Evolutionary conservation across 2,113 vertebrate species (phyloP).

Genomic region (Harpagus bidentatus): DNA sequence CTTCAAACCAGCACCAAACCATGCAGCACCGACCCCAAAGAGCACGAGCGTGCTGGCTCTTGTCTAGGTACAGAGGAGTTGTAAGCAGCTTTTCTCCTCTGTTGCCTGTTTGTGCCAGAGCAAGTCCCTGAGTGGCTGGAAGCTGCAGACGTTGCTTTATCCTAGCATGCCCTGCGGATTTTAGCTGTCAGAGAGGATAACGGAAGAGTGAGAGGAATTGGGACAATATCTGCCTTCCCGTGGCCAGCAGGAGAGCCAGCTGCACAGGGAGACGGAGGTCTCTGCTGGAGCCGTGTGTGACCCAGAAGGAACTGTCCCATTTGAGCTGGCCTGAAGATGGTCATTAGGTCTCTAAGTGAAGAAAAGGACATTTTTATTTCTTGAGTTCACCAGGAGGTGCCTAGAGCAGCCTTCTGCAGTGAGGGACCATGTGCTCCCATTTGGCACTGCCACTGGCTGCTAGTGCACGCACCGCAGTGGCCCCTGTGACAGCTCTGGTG

Average conservation of each 20-base stretch:
- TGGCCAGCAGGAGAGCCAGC: neutral
- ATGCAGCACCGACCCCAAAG: neutral
- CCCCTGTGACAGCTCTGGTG: neutral
- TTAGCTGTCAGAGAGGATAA: neutral
- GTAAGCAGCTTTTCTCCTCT: neutral
- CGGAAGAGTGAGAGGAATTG: neutral
- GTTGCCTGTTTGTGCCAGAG: neutral
- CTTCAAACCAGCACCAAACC: neutral
- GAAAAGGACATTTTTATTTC: neutral
- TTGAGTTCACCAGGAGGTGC: neutral
- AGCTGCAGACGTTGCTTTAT: neutral
- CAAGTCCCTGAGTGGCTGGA: neutral
- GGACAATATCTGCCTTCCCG: neutral
- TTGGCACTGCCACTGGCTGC: neutral
- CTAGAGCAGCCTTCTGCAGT: neutral
- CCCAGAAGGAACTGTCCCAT: neutral
- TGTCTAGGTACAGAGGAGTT: neutral
- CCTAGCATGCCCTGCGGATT: neutral
- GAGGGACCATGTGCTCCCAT: neutral
- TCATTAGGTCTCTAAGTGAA: neutral
- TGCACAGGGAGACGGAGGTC: neutral
- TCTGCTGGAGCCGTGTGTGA: neutral
- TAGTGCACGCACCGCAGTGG: fast-evolving
- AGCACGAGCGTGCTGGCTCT: neutral
- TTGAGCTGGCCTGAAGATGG: neutral